These are phyloP conservation scores for Ormyrus thymus DNA, from an alignment of 2,888 invertebrate genomes.

Conservation along the genomic window DNA sequence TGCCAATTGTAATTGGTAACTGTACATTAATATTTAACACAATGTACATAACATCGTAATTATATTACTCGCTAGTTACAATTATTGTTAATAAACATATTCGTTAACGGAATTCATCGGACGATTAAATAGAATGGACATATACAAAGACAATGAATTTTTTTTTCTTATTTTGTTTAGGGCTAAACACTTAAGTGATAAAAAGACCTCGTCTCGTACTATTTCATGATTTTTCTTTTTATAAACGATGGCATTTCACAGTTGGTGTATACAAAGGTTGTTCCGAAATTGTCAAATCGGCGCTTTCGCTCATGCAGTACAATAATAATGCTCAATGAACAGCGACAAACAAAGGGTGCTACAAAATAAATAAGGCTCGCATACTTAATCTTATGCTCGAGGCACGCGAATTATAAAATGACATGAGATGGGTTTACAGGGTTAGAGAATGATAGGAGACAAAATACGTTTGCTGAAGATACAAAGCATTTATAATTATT, in stretches of 20 bases:
- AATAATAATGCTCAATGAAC: conserved; percentile 47
- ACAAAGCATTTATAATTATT: conserved; percentile 50
- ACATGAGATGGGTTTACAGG: conserved; percentile 58
- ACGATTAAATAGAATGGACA: conserved; percentile 71
- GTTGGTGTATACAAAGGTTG: conserved; percentile 56
- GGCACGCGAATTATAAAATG: conserved; percentile 40
- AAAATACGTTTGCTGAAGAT: conserved; percentile 32
- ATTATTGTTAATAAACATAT: conserved; percentile 67
- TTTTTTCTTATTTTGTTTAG: conserved; percentile 58
- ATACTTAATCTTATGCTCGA: conserved; percentile 26
- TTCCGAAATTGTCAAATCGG: conserved; percentile 65
- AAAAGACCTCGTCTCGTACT: conserved; percentile 46
- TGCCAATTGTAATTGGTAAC: conserved; percentile 72
- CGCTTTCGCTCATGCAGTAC: conserved; percentile 35
- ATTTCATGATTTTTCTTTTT: conserved; percentile 30
- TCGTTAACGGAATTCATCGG: conserved; percentile 70
- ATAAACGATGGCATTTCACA: conserved; percentile 54
- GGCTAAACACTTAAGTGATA: conserved; percentile 53
- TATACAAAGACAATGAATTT: conserved; percentile 66
- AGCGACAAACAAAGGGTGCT: conserved; percentile 62
- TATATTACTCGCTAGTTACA: conserved; percentile 70
- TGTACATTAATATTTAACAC: conserved; percentile 73
- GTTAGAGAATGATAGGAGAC: conserved; percentile 52
- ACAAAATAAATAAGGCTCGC: conserved; percentile 55
- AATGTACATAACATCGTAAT: conserved; percentile 72